phyloP scores from a whole-genome alignment of 2,888 invertebrate genomes.

The Aleiodes leptofemur region DNA sequence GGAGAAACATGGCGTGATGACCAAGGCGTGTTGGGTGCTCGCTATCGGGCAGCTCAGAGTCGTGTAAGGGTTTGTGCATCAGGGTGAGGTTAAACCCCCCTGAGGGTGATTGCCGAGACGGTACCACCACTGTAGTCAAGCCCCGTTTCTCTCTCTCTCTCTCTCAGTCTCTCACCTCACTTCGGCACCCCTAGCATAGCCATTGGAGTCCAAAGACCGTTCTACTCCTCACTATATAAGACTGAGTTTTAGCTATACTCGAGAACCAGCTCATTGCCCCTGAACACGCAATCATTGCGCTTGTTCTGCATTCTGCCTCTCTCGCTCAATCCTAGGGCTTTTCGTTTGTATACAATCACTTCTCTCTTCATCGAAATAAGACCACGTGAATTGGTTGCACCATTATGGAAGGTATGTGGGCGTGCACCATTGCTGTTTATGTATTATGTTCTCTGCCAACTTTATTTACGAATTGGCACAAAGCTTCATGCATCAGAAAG shows the following conservation, averaged over 20 bases:
- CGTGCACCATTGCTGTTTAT: slow-evolving; percentile 71
- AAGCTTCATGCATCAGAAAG: too few relatives aligned
- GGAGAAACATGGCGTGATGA: slow-evolving; percentile 50
- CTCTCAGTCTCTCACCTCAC: slow-evolving; percentile 49
- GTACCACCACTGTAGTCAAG: slow-evolving; percentile 64
- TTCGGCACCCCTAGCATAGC: slow-evolving; percentile 58
- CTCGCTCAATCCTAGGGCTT: slow-evolving; percentile 1
- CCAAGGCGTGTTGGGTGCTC: slow-evolving; percentile 42
- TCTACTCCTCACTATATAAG: slow-evolving; percentile 28
- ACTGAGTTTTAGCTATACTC: slow-evolving; percentile 22
- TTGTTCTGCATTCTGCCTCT: slow-evolving; percentile 60
- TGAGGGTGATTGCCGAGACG: slow-evolving; percentile 48
- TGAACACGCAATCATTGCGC: slow-evolving; percentile 72
- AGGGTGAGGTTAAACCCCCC: slow-evolving; percentile 38
- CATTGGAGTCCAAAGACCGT: slow-evolving; percentile 50
- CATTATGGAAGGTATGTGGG: slow-evolving; percentile 73
- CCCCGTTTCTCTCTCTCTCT: too few relatives aligned
- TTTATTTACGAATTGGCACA: slow-evolving; percentile 70
- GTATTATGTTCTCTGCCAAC: slow-evolving; percentile 65
- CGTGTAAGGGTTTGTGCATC: slow-evolving; percentile 38
- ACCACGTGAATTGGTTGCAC: slow-evolving; percentile 68
- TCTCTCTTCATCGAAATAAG: slow-evolving; percentile 28
- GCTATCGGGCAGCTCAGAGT: slow-evolving; percentile 33
- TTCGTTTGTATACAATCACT: slow-evolving; percentile 48
- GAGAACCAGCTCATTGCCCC: slow-evolving; percentile 62